These are phyloP conservation scores for Parochlus steinenii DNA, from an alignment of 2,888 invertebrate species.

Conservation along the genomic window DNA sequence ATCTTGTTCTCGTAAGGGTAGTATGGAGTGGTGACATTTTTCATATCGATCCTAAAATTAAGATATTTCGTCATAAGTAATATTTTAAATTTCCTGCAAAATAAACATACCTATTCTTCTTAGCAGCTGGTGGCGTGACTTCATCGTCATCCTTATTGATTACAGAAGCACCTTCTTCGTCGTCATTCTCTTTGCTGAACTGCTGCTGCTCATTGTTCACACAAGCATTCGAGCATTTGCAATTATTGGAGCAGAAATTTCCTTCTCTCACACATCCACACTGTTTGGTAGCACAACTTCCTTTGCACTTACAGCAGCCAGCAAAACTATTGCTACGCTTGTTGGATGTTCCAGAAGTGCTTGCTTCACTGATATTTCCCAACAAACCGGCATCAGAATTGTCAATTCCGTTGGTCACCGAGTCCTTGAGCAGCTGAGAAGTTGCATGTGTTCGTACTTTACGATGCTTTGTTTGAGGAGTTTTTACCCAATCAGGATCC, in stretches of 20 bases:
- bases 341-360: constrained; percentile 14
- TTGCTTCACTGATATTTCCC: constrained; percentile 6
- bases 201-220: constrained; percentile 21
- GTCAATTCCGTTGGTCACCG: constrained; percentile 1
- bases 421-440: constrained; percentile 1
- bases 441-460: constrained; percentile 22
- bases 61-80: background rate
- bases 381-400: constrained; percentile 1
- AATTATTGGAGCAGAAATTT: constrained; percentile 30
- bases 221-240: constrained; percentile 37
- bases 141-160: constrained; percentile 2
- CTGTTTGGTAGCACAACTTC: constrained; percentile 36
- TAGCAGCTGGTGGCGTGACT: background rate
- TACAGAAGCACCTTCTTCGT: constrained; percentile 2
- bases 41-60: constrained; percentile 1
- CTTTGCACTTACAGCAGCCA: constrained; percentile 43
- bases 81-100: background rate
- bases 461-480: constrained; percentile 31
- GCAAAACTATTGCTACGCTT: constrained; percentile 42
- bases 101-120: constrained; percentile 1
- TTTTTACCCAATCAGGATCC: constrained; percentile 49
- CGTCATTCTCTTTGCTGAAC: constrained; percentile 15
- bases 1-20: constrained; percentile 7
- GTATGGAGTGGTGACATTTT: constrained; percentile 7
- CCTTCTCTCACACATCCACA: constrained; percentile 42